phyloP scores from a whole-genome alignment of 1,140 invertebrate species.

The Drosophila cardini region DNA sequence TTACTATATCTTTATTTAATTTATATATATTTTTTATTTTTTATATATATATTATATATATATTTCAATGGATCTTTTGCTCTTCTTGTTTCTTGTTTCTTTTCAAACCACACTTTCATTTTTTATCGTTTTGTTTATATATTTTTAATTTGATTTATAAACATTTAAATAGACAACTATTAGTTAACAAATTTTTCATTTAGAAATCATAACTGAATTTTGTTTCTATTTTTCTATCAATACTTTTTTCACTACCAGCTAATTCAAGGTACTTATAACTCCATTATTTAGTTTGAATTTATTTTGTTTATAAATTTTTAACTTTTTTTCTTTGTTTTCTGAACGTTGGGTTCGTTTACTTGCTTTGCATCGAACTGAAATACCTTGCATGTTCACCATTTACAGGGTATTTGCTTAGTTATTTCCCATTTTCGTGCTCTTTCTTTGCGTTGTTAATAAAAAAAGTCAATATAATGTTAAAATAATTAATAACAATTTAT shows the following conservation, averaged over 20 bases:
- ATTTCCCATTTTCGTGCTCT: slow-evolving; percentile 68
- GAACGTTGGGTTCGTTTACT: slow-evolving; percentile 67
- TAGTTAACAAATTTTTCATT: slow-evolving; percentile 37
- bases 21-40: slow-evolving; percentile 25
- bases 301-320: slow-evolving; percentile 48
- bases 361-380: slow-evolving; percentile 31
- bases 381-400: slow-evolving; percentile 4
- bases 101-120: slow-evolving; percentile 43
- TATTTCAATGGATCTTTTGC: slow-evolving; percentile 77
- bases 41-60: slow-evolving; percentile 65
- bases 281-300: slow-evolving; percentile 70
- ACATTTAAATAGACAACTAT: slow-evolving; percentile 58
- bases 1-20: slow-evolving; percentile 50
- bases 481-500: slow-evolving; percentile 19
- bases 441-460: slow-evolving; percentile 34
- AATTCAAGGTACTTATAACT: slow-evolving; percentile 84
- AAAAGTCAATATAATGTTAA: slow-evolving; percentile 7
- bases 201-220: slow-evolving; percentile 48
- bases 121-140: slow-evolving; percentile 44
- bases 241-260: slow-evolving; percentile 73
- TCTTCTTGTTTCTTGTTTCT: slow-evolving; percentile 15
- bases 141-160: slow-evolving; percentile 31
- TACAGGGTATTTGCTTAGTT: slow-evolving; percentile 28
- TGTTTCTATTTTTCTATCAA: slow-evolving; percentile 50
- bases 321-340: slow-evolving; percentile 31